Conservation (phyloP, 2,888 invertebrate genomes). For the Sepiola atlantica region DNA sequence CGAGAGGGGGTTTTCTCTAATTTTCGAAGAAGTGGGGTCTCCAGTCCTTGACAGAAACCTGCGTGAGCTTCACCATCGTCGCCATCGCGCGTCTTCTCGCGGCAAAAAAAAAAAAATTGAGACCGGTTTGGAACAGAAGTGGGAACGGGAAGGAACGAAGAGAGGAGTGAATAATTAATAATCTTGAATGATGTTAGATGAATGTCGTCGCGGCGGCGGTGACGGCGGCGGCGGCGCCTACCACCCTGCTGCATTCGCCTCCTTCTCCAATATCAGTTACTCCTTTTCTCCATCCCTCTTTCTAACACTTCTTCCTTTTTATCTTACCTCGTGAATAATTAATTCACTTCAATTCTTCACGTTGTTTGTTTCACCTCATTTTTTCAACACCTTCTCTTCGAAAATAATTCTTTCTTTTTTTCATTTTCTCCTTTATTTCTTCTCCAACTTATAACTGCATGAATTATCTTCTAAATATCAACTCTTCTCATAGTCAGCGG, state of each 20-base stretch:
- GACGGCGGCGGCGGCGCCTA: too few relatives aligned
- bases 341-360: not conserved
- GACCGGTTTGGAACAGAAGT: not conserved
- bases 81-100: not conserved
- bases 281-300: not conserved
- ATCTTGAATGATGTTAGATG: not conserved
- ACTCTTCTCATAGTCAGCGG: too few relatives aligned
- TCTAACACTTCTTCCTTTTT: not conserved
- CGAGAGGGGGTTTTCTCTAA: not conserved
- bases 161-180: not conserved
- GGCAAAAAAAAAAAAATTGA: not conserved
- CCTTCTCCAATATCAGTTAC: not conserved
- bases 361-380: not conserved
- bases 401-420: not conserved
- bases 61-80: not conserved
- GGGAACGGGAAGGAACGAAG: not conserved
- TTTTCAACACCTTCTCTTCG: not conserved
- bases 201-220: not conserved
- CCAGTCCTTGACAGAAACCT: constrained; percentile 7
- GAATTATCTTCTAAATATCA: not conserved
- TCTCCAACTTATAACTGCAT: not conserved
- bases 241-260: not conserved
- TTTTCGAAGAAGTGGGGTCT: not conserved
- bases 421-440: not conserved
- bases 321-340: not conserved